These are phyloP conservation scores for Podarcis siculus DNA, from an alignment of 2,797 vertebrate species.

Conservation along the genomic window DNA sequence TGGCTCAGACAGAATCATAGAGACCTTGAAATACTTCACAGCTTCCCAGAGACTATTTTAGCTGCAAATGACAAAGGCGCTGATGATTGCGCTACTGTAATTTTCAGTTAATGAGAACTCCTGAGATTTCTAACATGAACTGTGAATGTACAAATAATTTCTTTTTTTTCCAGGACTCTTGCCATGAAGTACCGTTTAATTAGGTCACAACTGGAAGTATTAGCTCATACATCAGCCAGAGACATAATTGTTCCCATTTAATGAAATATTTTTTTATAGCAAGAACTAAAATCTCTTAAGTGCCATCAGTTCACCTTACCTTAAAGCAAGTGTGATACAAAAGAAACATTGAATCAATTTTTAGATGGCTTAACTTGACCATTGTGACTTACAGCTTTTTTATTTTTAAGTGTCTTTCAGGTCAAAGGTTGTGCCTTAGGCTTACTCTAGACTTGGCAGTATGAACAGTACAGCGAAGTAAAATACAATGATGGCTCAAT, in stretches of 20 bases:
- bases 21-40: constrained; percentile 52
- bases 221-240: constrained; percentile 40
- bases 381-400: constrained; percentile 7
- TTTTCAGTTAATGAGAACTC: constrained; percentile 70
- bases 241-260: constrained; percentile 51
- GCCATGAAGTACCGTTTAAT: constrained; percentile 56
- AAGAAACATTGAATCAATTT: constrained; percentile 37
- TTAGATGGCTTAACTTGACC: constrained; percentile 19
- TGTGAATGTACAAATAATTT: constrained; percentile 59
- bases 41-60: constrained; percentile 54
- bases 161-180: constrained; percentile 51
- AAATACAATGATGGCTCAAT: constrained; percentile 39
- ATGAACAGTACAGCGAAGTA: constrained; percentile 38
- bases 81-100: constrained; percentile 53
- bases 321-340: constrained; percentile 34
- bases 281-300: constrained; percentile 49
- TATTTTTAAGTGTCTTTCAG: constrained; percentile 5
- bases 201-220: constrained; percentile 56
- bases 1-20: constrained; percentile 51
- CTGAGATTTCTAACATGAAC: constrained; percentile 57
- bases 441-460: constrained; percentile 38
- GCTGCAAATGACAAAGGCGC: constrained; percentile 61
- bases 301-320: constrained; percentile 33
- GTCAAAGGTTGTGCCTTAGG: constrained; percentile 3
- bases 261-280: constrained; percentile 46